Evolutionary conservation across 2,113 vertebrate species (phyloP).

Genomic region (Cyanoderma ruficeps): DNA sequence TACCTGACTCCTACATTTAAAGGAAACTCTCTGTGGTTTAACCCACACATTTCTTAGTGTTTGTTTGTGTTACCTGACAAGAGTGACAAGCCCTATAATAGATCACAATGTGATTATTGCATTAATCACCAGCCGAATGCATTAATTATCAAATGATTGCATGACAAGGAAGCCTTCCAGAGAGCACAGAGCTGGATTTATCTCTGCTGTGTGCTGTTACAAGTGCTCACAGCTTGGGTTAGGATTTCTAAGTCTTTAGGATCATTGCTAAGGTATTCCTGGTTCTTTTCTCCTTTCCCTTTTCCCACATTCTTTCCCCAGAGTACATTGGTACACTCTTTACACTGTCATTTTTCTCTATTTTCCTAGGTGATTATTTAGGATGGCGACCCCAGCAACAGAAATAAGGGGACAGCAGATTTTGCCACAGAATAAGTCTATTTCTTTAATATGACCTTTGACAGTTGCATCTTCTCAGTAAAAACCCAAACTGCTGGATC

Average conservation of each 20-base stretch:
- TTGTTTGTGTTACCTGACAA: not conserved
- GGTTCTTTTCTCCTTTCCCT: not conserved
- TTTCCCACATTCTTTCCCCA: not conserved
- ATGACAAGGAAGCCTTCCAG: not conserved
- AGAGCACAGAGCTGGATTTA: not conserved
- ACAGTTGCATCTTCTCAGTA: not conserved
- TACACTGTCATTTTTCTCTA: not conserved
- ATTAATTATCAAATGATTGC: not conserved
- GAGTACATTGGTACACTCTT: rapidly evolving
- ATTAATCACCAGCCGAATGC: not conserved
- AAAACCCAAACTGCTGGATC: not conserved
- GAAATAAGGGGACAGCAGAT: not conserved
- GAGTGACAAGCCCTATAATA: not conserved
- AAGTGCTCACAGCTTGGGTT: not conserved
- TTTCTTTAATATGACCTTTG: not conserved
- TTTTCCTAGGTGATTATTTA: not conserved
- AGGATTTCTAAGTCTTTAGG: not conserved
- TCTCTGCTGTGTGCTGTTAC: not conserved
- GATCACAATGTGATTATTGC: not conserved
- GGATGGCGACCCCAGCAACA: not conserved
- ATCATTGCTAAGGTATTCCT: not conserved
- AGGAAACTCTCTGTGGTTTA: not conserved
- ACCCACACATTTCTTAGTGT: not conserved
- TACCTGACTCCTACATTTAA: not conserved
- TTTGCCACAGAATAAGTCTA: not conserved